phyloP scores from a whole-genome alignment of 1,140 invertebrate species.

The Liolophura sinensis region DNA sequence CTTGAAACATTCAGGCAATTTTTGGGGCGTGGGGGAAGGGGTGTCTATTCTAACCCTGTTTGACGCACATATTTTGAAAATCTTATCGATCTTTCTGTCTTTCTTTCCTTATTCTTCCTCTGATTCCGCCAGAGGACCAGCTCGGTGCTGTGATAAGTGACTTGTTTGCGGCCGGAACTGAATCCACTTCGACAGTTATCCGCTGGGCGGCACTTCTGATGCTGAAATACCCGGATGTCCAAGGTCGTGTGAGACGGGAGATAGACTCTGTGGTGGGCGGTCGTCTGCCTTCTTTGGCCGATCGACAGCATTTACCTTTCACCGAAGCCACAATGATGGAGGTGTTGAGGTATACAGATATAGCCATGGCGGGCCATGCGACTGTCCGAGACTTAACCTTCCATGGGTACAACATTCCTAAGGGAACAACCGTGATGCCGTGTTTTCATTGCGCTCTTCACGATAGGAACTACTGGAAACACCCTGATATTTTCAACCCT shows the following conservation, averaged over 20 bases:
- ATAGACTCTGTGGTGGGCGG: constrained; percentile 71
- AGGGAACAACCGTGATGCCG: constrained; percentile 48
- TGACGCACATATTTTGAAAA: too few species aligned
- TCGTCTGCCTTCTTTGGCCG: constrained; percentile 77
- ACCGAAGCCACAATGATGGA: constrained; percentile 47
- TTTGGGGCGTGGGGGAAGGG: too few species aligned
- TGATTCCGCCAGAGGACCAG: background rate
- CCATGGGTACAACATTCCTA: constrained; percentile 51
- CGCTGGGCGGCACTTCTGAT: constrained; percentile 2
- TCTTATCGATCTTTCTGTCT: too few species aligned
- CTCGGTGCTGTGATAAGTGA: background rate
- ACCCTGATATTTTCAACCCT: constrained; percentile 72
- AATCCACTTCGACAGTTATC: constrained; percentile 5
- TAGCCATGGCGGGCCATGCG: constrained; percentile 53
- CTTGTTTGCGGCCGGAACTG: constrained; percentile 7
- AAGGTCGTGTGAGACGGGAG: background rate
- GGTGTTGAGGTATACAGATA: constrained; percentile 47
- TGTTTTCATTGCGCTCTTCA: constrained; percentile 52
- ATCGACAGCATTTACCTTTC: constrained; percentile 58
- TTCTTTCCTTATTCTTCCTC: too few species aligned
- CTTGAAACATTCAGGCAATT: too few species aligned
- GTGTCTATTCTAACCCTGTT: too few species aligned
- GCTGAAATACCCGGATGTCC: constrained; percentile 5
- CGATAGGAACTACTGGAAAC: constrained; percentile 64
- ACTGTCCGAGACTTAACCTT: constrained; percentile 37